These are phyloP conservation scores for Neocrepidodera transversa DNA, from an alignment of 2,888 invertebrate genomes.

Conservation along the genomic window DNA sequence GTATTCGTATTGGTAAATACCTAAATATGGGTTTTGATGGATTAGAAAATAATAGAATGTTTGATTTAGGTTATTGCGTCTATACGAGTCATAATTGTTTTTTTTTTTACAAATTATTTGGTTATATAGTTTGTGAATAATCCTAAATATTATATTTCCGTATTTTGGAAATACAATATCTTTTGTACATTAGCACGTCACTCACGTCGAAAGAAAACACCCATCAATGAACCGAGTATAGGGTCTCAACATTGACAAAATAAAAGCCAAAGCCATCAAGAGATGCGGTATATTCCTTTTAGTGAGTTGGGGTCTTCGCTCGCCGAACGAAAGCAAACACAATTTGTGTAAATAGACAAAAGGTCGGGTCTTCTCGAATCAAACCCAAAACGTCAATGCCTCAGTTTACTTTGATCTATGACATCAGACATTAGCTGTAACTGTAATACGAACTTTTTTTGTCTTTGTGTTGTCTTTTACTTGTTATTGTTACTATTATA, in stretches of 20 bases:
- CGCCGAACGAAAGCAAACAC: constrained; percentile 7
- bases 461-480: background rate
- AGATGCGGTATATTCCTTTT: constrained; percentile 6
- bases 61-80: background rate
- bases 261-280: background rate
- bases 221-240: background rate
- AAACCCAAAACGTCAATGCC: background rate
- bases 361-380: constrained; percentile 12
- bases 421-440: constrained; percentile 17
- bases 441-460: constrained; percentile 2
- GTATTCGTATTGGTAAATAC: constrained; percentile 23
- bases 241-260: background rate
- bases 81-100: no score
- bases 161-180: background rate
- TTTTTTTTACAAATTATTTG: no score
- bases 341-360: constrained; percentile 23
- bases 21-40: constrained; percentile 25
- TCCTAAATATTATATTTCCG: no score
- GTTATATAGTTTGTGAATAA: no score
- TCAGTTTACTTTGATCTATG: background rate
- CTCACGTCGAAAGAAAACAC: background rate
- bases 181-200: background rate
- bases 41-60: background rate
- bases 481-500: constrained; percentile 19
- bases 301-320: background rate